Evolutionary conservation across 1,140 invertebrate species (phyloP), one percentile per base, ranked within the genome.

Genomic region (Leptopilina clavipes): DNA sequence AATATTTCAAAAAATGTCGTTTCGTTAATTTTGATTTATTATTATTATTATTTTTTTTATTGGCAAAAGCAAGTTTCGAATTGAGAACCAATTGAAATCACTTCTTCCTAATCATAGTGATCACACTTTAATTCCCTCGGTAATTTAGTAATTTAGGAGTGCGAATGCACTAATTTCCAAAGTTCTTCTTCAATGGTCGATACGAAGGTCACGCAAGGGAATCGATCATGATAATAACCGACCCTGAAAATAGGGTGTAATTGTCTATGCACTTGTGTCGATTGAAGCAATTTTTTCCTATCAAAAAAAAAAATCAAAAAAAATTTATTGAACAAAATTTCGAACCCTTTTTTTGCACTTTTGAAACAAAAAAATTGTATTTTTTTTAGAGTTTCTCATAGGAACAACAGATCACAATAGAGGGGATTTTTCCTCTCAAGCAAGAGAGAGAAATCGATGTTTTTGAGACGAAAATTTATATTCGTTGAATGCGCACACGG

Each of bases 341-440:
- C 25, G 25, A 31, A 31, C 25, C 25, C 25, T 31, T 2, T 31
- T 31, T 31, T 31, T 31, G 1, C 48, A 71, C 76, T 73, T 48
- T 78, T 81, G n/a, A n/a, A n/a, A n/a, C n/a, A 22, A 22, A 7
- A 12, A 70, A 76, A 77, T 56, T 11, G 65, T 17, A 48, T 37
- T 56, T 75, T 71, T 71, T 75, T 75, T 73, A 76, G 75, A 70
- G n/a, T n/a, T n/a, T n/a, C n/a, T n/a, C n/a, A n/a, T n/a, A n/a
- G n/a, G n/a, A n/a, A n/a, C n/a, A 31, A 31, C 37, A 6, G 9
- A 76, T 74, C 74, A 77, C 59, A 73, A 74, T 75, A 70, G 76
- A 78, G 22, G 11, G 56, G 54, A 65, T 40, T 78, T 31, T 31
- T 6, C 25, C 25, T 31, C 25, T 31, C n/a, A n/a, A 31, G 25